Percentiles rank a stretch among this genome's conserved stretches.
Conservation (phyloP, 2,888 invertebrate species). For the Luperina nickerlii region DNA sequence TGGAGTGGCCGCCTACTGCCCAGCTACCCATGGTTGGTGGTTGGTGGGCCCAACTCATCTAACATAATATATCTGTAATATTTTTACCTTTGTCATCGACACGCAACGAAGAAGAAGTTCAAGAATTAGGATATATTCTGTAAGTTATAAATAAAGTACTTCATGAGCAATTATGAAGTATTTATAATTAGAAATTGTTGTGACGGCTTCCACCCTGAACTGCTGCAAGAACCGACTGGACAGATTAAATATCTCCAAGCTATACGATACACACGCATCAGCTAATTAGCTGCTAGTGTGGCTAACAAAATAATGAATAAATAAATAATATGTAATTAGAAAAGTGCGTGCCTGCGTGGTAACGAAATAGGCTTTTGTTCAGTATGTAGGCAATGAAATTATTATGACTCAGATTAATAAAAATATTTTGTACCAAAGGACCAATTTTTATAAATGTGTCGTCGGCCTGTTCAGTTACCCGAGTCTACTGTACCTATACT, state of each 20-base stretch:
- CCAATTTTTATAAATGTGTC: not conserved
- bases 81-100: not conserved
- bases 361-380: not conserved
- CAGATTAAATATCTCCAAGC: no score
- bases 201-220: no score
- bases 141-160: no score
- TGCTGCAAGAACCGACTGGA: no score
- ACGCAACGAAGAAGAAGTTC: not conserved
- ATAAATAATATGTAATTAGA: no score
- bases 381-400: no score
- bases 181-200: no score
- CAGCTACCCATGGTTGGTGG: not conserved
- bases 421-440: not conserved
- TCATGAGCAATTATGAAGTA: not conserved
- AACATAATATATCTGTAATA: not conserved
- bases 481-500: slow-evolving; percentile 6
- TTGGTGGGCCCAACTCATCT: not conserved
- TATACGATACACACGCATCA: no score
- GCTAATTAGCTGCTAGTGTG: no score
- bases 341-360: not conserved
- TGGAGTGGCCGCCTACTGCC: not conserved
- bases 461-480: not conserved
- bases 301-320: no score
- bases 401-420: not conserved
- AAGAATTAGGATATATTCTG: not conserved